Evolutionary conservation across 2,888 invertebrate species (phyloP).

Genomic region (Drosophila stalkeri): DNA sequence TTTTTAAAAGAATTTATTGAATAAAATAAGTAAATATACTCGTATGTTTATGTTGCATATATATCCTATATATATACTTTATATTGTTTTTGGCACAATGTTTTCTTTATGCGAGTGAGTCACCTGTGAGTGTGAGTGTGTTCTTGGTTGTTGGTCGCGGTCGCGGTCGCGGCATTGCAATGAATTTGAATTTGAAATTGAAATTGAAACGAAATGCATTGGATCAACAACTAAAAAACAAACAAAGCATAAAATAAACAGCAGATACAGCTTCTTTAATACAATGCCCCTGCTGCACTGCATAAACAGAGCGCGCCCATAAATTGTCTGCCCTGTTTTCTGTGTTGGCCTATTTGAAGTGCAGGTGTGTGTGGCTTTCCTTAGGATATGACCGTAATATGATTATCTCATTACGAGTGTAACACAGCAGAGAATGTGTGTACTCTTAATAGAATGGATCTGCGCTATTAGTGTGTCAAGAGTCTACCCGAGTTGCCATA

Average conservation of each 20-base stretch:
- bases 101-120: constrained; percentile 54
- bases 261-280: constrained; percentile 16
- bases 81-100: constrained; percentile 61
- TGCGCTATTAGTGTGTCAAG: no score
- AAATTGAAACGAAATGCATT: constrained; percentile 63
- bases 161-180: constrained; percentile 75
- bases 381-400: neutral
- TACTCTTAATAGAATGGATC: no score
- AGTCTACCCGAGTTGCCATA: neutral
- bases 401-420: neutral
- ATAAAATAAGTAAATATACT: neutral
- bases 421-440: neutral
- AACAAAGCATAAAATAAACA: constrained; percentile 24
- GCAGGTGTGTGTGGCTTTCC: neutral
- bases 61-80: neutral
- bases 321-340: constrained; percentile 42
- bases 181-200: constrained; percentile 48
- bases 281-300: neutral
- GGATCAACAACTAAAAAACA: constrained; percentile 46
- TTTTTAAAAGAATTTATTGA: neutral
- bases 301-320: constrained; percentile 49
- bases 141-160: constrained; percentile 50
- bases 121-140: constrained; percentile 42
- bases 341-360: constrained; percentile 8
- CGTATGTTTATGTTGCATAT: neutral